Evolutionary conservation across 2,888 invertebrate species (phyloP), one percentile per base, ranked within the genome.

Genomic region (Agrotis puta): DNA sequence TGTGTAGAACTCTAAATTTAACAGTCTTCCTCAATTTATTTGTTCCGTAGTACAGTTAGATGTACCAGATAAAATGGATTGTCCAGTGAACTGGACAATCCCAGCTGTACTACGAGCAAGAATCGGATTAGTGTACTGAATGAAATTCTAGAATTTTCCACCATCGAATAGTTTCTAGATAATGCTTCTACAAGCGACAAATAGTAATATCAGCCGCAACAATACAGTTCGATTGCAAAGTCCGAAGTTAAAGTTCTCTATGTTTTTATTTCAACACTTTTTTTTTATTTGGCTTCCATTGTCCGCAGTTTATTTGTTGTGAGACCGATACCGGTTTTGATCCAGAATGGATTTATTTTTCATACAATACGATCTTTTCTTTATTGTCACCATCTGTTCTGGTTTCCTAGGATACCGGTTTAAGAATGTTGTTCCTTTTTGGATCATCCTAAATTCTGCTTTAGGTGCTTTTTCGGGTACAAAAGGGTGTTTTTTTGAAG

Each of bases 281-380:
- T 81, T 77, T 77, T 72, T 39, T 33, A 69, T 83, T 77, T 48
- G 48, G 47, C 57, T 45, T 58, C 79, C 71, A 82, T 86, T 87
- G 86, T 87, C 68, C 70, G 58, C 48, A 50, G 39, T 83, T 74
- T 85, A 85, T 86, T 86, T 83, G 78, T 87, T 76, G 85, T 70
- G 85, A 70, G 74, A 59, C 64, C 53, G 70, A 72, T 83, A 81
- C 73, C 75, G 79, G 77, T 70, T 79, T 84, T 84, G 74, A 80
- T 81, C 78, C 67, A 47, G 73, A 85, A 83, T 77, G 79, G 79
- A 81, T 84, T 81, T 85, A 85, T 85, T 77, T 84, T 84, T 81
- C 78, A 82, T 78, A 84, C 74, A 81, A 72, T 75, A 45, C 71
- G 61, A 79, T 79, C 65, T 77, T 74, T 73, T 59, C 64, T 58